phyloP scores from a whole-genome alignment of 2,113 vertebrate genomes.

The Xenus cinereus region DNA sequence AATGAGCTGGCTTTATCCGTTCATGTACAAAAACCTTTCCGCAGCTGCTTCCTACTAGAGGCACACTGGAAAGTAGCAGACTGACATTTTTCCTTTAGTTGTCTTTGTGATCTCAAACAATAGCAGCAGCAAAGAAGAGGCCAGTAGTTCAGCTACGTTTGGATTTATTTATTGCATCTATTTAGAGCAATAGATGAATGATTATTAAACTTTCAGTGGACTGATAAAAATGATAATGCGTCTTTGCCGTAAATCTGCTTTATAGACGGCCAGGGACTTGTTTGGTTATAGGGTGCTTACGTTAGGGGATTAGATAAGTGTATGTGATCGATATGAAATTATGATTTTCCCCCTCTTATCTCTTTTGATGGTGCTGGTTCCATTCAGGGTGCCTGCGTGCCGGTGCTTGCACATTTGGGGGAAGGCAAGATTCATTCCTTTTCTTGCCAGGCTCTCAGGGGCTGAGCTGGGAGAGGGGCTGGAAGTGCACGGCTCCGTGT shows the following conservation, averaged over 20 bases:
- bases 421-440: background rate
- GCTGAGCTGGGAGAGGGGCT: background rate
- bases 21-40: background rate
- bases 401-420: fast-evolving
- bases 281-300: background rate
- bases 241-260: constrained; percentile 3
- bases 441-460: background rate
- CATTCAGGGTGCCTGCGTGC: background rate
- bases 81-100: constrained; percentile 46
- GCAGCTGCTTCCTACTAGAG: constrained; percentile 70
- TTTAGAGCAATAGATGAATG: background rate
- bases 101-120: constrained; percentile 27
- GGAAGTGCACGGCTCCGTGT: background rate
- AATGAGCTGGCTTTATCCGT: constrained; percentile 43
- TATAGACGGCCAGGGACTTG: background rate
- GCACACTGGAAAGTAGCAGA: constrained; percentile 48
- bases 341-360: background rate
- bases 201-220: background rate
- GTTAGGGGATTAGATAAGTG: background rate
- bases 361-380: background rate
- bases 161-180: constrained; percentile 19
- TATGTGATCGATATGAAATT: background rate
- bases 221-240: background rate
- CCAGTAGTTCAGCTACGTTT: background rate
- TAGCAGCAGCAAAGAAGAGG: background rate